Evolutionary conservation across 2,797 vertebrate species (phyloP), one percentile per base, ranked within the genome.

Genomic region (Hemibagrus guttatus): DNA sequence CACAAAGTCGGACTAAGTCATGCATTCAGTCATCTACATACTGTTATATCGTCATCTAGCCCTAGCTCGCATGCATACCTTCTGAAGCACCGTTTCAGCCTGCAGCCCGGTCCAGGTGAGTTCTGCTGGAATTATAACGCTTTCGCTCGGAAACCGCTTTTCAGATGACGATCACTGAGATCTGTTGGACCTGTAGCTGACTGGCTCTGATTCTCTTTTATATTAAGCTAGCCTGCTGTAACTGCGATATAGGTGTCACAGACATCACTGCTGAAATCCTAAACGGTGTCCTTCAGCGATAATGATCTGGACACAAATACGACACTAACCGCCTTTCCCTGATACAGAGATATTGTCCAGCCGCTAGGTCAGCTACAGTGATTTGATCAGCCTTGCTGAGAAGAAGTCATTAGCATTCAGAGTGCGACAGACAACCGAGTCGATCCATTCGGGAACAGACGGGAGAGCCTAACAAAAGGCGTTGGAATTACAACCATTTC

Each of bases 341-440:
- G 49, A 12, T 26, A 21, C 49, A 68, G 8, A 46, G 42, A 61
- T 79, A 16, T 1, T n/a, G 12, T 17, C 52, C 42, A 82, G 12
- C 8, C 31, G 11, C 61, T 19, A 19, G 61, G 35, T 82, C 31
- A 82, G 56, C 42, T 75, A 58, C 26, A 86, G 46, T 63, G 83
- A 84, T 87, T 86, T 86, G 66, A 78, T 82, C 5, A 81, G 71
- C 85, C 42, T 64, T 9, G 28, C 59, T 76, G 61, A 81, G 64
- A 80, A 85, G 75, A 64, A 88, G 75, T 87, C 87, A 90, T 91
- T 89, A 85, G 83, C 66, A 91, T 91, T 87, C 88, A 87, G 83
- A 69, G 88, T 86, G 89, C 89, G 78, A 88, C 87, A 88, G 87
- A 87, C 84, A 56, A 59, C 75, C 66, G 42, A 87, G 0, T 52